A percentile compares a stretch with the other conserved stretches of the same genome.
phyloP scores from a whole-genome alignment of 2,888 invertebrate genomes.

The Philopedon plagiatum region DNA sequence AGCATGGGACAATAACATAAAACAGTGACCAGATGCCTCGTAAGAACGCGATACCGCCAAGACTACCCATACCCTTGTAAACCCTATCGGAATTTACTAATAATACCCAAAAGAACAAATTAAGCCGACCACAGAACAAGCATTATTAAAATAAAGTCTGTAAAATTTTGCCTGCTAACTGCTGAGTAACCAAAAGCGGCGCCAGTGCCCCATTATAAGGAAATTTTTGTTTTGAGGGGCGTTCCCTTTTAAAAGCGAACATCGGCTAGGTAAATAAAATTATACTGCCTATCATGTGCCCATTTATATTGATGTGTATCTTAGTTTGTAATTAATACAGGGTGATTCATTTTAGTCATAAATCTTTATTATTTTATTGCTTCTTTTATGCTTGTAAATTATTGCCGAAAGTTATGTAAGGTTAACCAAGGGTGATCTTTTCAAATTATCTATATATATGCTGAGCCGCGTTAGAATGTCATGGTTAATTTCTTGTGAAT shows the following conservation, averaged over 20 bases:
- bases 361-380: conserved; percentile 10
- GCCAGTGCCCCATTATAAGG: conserved; percentile 34
- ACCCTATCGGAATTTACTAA: conserved; percentile 17
- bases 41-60: neutral
- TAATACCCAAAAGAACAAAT: conserved; percentile 15
- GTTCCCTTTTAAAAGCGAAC: conserved; percentile 30
- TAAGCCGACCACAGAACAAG: conserved; percentile 10
- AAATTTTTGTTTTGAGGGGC: conserved; percentile 40
- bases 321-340: conserved; percentile 34
- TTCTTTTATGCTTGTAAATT: conserved; percentile 1
- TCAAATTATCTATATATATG: neutral
- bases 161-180: conserved; percentile 14
- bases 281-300: conserved; percentile 42
- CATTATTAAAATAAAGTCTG: conserved; percentile 5
- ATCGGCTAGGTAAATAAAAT: conserved; percentile 43
- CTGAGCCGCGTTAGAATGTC: too few relatives aligned
- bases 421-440: neutral
- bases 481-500: too few relatives aligned
- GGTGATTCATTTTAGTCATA: conserved; percentile 26
- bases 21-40: neutral
- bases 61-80: neutral
- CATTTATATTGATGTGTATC: conserved; percentile 36
- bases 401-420: neutral
- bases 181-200: conserved; percentile 16
- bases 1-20: too few relatives aligned